Conservation (phyloP, 2,797 vertebrate genomes). For the Phrynocephalus forsythii region DNA sequence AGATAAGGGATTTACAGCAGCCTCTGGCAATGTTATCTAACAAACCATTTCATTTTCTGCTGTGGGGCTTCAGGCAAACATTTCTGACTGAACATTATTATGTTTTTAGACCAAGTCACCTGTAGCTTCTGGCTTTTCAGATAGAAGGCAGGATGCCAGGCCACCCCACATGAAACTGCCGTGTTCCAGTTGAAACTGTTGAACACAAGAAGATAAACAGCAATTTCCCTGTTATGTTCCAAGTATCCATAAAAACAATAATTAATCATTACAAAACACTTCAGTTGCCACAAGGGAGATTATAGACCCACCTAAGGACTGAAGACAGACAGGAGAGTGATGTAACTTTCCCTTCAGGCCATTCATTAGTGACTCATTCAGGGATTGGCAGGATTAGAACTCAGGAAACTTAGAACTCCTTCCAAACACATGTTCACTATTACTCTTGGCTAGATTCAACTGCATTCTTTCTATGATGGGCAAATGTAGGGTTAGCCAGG, state of each 20-base stretch:
- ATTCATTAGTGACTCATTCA: neutral
- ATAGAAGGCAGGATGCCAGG: neutral
- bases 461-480: neutral
- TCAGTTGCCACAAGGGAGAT: neutral
- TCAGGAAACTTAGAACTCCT: neutral
- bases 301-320: neutral
- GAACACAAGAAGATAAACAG: slow-evolving; percentile 4
- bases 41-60: neutral
- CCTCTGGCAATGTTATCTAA: neutral
- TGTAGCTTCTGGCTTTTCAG: neutral
- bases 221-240: slow-evolving; percentile 21
- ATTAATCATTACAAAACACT: slow-evolving; percentile 14
- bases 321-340: neutral
- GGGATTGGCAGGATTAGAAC: slow-evolving; percentile 7
- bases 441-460: neutral
- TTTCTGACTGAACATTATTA: neutral
- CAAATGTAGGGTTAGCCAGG: too few species aligned
- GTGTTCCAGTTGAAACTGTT: neutral
- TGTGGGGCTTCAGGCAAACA: neutral
- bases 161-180: accelerated
- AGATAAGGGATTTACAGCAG: neutral
- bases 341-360: slow-evolving; percentile 6
- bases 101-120: neutral
- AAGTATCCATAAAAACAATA: neutral
- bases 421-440: accelerated